phyloP scores from a whole-genome alignment of 2,113 vertebrate genomes.

The Petroica traversi region DNA sequence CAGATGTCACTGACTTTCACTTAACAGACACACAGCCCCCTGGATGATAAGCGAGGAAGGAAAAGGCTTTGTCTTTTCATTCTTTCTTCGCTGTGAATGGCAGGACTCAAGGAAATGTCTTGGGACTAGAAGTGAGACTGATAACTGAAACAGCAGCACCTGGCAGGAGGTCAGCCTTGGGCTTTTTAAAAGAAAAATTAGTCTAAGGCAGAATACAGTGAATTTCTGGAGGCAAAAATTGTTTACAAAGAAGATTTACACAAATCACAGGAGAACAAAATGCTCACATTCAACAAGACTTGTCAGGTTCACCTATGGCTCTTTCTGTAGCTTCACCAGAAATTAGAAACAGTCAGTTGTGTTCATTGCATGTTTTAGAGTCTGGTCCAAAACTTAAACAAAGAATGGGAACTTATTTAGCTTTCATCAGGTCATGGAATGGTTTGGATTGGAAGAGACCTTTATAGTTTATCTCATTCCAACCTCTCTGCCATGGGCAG shows the following conservation, averaged over 20 bases:
- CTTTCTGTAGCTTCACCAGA: not conserved
- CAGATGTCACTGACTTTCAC: constrained; percentile 62
- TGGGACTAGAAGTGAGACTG: not conserved
- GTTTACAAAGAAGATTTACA: not conserved
- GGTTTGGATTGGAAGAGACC: not conserved
- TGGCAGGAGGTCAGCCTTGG: not conserved
- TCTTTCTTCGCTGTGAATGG: not conserved
- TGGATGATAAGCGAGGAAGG: not conserved
- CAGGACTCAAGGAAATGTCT: not conserved
- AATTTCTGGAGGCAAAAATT: not conserved
- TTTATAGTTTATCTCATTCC: not conserved
- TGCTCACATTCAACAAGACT: not conserved
- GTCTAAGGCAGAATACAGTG: not conserved
- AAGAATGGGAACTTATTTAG: not conserved
- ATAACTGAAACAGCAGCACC: not conserved
- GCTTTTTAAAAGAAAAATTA: not conserved
- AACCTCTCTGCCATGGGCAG: not conserved
- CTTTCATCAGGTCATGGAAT: not conserved
- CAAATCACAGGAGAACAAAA: not conserved
- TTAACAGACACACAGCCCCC: not conserved
- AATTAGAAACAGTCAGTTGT: not conserved
- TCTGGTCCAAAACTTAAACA: not conserved
- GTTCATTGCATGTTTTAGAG: not conserved
- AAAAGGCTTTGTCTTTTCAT: not conserved
- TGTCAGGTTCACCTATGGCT: not conserved